Percentiles rank a stretch among this genome's conserved stretches.
phyloP scores from a whole-genome alignment of 2,113 vertebrate genomes.

The Myrmecobius fasciatus region DNA sequence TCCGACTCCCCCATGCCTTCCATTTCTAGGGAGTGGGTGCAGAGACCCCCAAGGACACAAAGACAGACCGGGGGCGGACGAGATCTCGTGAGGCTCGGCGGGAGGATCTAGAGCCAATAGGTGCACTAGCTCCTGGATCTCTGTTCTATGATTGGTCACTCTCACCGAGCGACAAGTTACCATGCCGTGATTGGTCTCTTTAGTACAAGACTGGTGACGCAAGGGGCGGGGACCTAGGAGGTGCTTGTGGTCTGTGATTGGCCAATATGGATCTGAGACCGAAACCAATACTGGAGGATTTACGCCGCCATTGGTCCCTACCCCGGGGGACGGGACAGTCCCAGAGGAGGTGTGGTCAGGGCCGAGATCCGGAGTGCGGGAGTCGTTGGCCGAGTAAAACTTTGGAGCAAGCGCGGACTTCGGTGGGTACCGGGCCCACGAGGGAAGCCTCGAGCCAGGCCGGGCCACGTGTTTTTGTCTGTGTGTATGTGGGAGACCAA shows the following conservation, averaged over 20 bases:
- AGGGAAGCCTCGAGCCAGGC: too few relatives aligned
- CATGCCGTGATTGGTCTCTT: neutral
- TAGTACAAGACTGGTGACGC: neutral
- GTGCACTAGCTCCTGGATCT: neutral
- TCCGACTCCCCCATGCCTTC: neutral
- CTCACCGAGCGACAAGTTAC: too few relatives aligned
- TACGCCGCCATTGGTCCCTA: neutral
- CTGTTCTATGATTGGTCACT: neutral
- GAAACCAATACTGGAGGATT: neutral
- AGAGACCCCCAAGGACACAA: neutral
- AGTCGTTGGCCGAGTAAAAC: neutral
- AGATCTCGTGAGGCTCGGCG: neutral
- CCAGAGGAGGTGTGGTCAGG: neutral
- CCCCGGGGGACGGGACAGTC: neutral
- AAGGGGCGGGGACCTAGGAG: neutral
- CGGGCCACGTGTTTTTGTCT: neutral
- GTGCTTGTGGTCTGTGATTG: neutral
- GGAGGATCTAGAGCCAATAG: neutral
- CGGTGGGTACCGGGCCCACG: neutral
- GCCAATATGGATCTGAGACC: neutral
- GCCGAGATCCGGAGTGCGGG: neutral
- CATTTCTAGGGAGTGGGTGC: neutral
- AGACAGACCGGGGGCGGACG: neutral
- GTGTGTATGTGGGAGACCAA: too few relatives aligned
- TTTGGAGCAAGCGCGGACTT: neutral